These are phyloP conservation scores for Dicranocentrus wangi DNA, from an alignment of 2,888 invertebrate genomes.

Conservation along the genomic window DNA sequence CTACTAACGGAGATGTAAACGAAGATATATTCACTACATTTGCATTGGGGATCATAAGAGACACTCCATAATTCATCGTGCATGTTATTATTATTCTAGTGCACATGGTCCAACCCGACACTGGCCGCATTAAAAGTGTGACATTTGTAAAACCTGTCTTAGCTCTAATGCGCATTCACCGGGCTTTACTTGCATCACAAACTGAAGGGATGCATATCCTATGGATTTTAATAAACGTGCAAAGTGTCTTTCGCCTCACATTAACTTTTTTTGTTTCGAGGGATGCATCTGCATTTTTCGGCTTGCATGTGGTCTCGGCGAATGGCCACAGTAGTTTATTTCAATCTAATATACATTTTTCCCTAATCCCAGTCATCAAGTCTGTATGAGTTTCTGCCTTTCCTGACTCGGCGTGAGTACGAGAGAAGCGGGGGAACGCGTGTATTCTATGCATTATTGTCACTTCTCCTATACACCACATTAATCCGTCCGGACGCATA, in stretches of 20 bases:
- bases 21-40: too few relatives aligned
- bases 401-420: too few relatives aligned
- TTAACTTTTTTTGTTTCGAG: constrained; percentile 36
- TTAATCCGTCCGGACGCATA: too few relatives aligned
- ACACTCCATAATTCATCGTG: too few relatives aligned
- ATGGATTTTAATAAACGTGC: constrained; percentile 33
- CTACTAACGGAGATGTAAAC: too few relatives aligned
- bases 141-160: not conserved
- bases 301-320: not conserved
- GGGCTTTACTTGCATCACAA: constrained; percentile 4
- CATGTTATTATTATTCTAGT: not conserved
- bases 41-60: too few relatives aligned
- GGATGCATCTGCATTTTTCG: constrained; percentile 21
- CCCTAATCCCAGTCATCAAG: constrained; percentile 11
- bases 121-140: not conserved
- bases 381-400: not conserved
- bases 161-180: not conserved
- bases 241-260: not conserved
- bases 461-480: too few relatives aligned
- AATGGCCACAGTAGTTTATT: not conserved
- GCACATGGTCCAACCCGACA: not conserved
- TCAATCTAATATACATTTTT: constrained; percentile 8
- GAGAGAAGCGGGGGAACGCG: too few relatives aligned
- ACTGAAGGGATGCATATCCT: not conserved
- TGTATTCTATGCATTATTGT: too few relatives aligned